phyloP scores from a whole-genome alignment of 2,113 vertebrate species.

The Eulemur macaco region DNA sequence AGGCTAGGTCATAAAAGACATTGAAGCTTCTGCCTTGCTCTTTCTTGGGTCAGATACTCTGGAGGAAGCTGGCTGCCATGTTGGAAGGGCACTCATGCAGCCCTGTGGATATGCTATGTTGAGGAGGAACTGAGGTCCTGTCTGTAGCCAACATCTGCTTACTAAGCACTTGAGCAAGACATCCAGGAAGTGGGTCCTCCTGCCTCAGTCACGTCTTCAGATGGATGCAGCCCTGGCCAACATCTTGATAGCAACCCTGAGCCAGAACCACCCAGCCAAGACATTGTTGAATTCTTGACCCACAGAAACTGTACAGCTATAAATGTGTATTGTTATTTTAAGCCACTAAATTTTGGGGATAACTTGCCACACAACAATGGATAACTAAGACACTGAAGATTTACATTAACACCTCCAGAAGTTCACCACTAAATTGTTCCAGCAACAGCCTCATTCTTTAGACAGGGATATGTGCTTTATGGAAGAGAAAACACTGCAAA shows the following conservation, averaged over 20 bases:
- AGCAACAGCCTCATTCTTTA: neutral
- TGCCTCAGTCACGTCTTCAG: neutral
- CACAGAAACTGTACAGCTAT: neutral
- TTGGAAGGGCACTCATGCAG: neutral
- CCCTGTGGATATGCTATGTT: neutral
- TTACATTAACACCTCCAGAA: neutral
- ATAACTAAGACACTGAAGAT: neutral
- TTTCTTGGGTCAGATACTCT: neutral
- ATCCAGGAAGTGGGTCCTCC: neutral
- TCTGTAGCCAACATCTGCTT: neutral
- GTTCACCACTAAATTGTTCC: neutral
- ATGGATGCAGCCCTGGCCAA: neutral
- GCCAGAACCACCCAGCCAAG: neutral
- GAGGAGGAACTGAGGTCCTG: neutral
- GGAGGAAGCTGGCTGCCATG: neutral
- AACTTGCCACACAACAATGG: neutral
- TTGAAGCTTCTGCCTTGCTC: neutral
- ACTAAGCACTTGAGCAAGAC: neutral
- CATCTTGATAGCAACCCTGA: neutral
- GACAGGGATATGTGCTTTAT: too few relatives aligned
- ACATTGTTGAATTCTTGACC: neutral
- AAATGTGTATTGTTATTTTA: neutral
- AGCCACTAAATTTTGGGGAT: neutral
- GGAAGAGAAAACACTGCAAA: neutral
- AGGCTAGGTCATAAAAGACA: neutral